Conservation (phyloP, 1,140 invertebrate species). For the Globodera ellingtonae region DNA sequence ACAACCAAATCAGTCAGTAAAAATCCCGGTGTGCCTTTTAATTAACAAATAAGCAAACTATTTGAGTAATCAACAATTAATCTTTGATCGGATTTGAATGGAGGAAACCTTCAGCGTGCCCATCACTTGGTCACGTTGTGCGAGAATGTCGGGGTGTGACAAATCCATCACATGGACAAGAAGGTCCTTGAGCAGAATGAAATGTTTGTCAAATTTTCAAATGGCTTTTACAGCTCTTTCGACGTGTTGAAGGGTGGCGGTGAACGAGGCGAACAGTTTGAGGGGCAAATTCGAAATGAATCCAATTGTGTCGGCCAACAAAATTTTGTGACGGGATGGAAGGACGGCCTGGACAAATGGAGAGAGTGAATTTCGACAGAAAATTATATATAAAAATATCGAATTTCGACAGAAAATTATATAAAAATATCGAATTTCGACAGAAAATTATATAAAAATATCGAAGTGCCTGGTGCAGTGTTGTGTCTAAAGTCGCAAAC, state of each 20-base stretch:
- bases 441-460: slow-evolving; percentile 70
- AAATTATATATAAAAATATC: slow-evolving; percentile 70
- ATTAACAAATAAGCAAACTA: too few relatives aligned
- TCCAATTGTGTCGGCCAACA: slow-evolving; percentile 84
- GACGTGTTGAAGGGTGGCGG: slow-evolving; percentile 82
- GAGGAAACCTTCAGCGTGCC: slow-evolving; percentile 69
- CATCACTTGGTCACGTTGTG: slow-evolving; percentile 76
- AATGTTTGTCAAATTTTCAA: slow-evolving; percentile 13
- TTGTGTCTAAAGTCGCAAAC: slow-evolving; percentile 88
- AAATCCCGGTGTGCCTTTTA: too few relatives aligned
- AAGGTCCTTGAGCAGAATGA: slow-evolving; percentile 72
- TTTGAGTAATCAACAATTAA: too few relatives aligned
- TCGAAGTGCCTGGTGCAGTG: slow-evolving; percentile 73
- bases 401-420: too few relatives aligned
- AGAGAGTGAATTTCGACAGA: slow-evolving; percentile 72
- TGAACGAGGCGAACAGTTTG: slow-evolving; percentile 80
- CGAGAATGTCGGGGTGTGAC: slow-evolving; percentile 77
- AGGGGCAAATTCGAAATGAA: slow-evolving; percentile 86
- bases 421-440: slow-evolving; percentile 72
- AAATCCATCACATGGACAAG: slow-evolving; percentile 81
- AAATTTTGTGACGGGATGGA: slow-evolving; percentile 23
- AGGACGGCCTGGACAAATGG: background rate
- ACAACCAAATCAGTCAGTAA: background rate
- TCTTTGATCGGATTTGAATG: too few relatives aligned
- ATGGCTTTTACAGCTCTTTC: slow-evolving; percentile 66